Conservation (phyloP, 1,140 invertebrate species). For the Polypedilum vanderplanki region DNA sequence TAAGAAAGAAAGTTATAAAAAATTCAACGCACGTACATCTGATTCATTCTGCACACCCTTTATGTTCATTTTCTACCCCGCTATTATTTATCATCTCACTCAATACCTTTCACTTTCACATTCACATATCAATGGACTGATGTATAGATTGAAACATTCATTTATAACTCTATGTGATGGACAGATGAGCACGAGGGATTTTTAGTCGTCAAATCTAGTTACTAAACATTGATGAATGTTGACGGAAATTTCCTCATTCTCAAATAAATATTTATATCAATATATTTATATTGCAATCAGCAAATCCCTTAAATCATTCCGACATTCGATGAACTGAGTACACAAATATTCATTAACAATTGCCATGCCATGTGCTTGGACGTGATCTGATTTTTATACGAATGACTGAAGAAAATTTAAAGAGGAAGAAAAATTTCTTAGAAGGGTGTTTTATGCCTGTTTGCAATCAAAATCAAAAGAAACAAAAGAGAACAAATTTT, state of each 20-base stretch:
- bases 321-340: slow-evolving; percentile 17
- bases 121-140: not conserved
- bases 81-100: not conserved
- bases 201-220: not conserved
- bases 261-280: not conserved
- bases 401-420: too few species aligned
- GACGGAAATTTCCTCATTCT: not conserved
- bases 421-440: too few species aligned
- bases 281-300: slow-evolving; percentile 19
- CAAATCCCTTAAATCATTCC: not conserved
- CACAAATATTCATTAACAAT: slow-evolving; percentile 19
- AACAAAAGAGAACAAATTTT: too few species aligned
- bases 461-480: too few species aligned
- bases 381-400: slow-evolving; percentile 2
- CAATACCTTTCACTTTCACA: not conserved
- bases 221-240: not conserved
- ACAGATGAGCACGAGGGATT: not conserved
- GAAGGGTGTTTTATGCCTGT: too few species aligned
- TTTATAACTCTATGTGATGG: not conserved
- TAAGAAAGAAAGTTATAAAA: too few species aligned
- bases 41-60: not conserved
- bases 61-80: not conserved
- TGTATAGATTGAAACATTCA: not conserved
- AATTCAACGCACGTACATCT: not conserved
- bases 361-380: slow-evolving; percentile 1